Percentiles rank a stretch among this genome's conserved stretches.
Evolutionary conservation across 2,888 invertebrate genomes (phyloP).

Genomic region (Hedya salicella): DNA sequence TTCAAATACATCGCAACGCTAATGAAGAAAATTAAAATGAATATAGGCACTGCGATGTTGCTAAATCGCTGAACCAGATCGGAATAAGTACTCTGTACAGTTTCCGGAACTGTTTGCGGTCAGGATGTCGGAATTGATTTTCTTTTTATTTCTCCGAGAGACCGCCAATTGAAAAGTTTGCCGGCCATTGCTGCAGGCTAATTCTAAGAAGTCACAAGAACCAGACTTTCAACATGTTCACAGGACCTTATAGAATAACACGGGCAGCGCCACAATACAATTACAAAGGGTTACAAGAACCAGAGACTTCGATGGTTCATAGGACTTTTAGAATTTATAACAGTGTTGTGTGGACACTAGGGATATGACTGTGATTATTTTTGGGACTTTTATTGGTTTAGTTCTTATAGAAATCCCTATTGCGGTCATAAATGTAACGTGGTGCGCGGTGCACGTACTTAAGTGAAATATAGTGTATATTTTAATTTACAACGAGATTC

Average conservation of each 20-base stretch:
- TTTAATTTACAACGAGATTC: not conserved
- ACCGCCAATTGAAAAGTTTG: constrained; percentile 3
- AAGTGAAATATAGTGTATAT: not conserved
- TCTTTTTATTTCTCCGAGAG: not conserved
- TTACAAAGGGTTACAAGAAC: not conserved
- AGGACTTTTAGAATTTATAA: not conserved
- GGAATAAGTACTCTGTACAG: not conserved
- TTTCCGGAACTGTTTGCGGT: constrained; percentile 3
- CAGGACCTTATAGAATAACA: not conserved
- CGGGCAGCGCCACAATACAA: not conserved
- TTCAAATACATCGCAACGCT: too few relatives aligned
- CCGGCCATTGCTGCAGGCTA: not conserved
- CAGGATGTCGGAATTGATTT: not conserved
- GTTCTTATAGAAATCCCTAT: not conserved
- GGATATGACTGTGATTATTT: not conserved
- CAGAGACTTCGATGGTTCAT: not conserved
- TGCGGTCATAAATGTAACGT: not conserved
- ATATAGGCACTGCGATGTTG: too few relatives aligned
- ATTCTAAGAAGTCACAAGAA: not conserved
- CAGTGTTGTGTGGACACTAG: not conserved
- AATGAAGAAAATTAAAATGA: too few relatives aligned
- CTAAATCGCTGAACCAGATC: not conserved
- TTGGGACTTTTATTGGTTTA: not conserved
- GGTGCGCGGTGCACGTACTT: not conserved
- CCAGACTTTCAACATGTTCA: not conserved